Base-by-base conservation (phyloP, 2,113 vertebrate genomes). In the Tapirus terrestris region DNA sequence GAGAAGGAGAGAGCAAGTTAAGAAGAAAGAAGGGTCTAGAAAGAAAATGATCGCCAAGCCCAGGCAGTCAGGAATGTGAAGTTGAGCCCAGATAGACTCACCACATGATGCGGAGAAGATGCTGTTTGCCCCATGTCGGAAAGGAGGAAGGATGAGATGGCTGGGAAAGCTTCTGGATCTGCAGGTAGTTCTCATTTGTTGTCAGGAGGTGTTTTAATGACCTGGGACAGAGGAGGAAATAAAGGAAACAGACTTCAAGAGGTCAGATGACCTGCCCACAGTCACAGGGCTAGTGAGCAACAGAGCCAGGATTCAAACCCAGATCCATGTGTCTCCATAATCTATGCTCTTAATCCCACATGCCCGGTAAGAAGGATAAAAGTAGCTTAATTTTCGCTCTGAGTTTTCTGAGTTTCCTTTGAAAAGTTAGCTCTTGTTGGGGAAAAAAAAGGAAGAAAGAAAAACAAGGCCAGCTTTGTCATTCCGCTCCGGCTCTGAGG, bases 351-450 rank as follows among this genome's bases (percentile, higher is more conserved):
- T 20, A 27, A 63, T 16, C 17, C 45, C 48, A 67, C 0, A 3
- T 18, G 1, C 58, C 61, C 4, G 21, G 72, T 6, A 58, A 72
- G 13, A 75, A 58, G 13, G 73, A 76, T 8, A 56, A 48, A 83
- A 79, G 33, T n/a, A 8, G 17, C 51, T 81, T 25, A 31, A 18
- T 79, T 45, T 45, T 9, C 53, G 81, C 27, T 60, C 29, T 67
- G 43, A n/a, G 36, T 80, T 90, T 13, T 51, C 65, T 27, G 43
- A 25, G n/a, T 79, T 96, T 92, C 27, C 36, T 89, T 82, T 96
- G 23, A 48, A 65, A 93, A 80, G 56, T 81, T 45, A 65, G 63
- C 36, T 95, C 72, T 96, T 91, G 48, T 23, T 4, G 29, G 3
- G 56, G 25, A 7, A 72, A 51, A 36, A n/a, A 77, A 56, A 75